A percentile compares a stretch with the other conserved stretches of the same genome.
Conservation (phyloP, 2,113 vertebrate species). For the Hepsetus odoe region DNA sequence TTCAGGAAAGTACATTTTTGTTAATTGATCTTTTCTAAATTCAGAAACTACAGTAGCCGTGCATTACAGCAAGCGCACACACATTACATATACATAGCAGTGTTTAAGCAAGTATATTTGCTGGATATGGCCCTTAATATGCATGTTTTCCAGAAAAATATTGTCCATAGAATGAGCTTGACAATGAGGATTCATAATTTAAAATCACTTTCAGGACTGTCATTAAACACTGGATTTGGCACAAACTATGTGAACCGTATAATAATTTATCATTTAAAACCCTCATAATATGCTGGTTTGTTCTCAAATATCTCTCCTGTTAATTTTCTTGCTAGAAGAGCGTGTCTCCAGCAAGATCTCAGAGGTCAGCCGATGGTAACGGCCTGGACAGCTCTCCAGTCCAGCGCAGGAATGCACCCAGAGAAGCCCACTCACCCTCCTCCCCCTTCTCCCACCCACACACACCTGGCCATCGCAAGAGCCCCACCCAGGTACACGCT, state of each 20-base stretch:
- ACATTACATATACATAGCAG: not conserved
- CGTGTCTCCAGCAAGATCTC: conserved; percentile 32
- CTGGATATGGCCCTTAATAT: not conserved
- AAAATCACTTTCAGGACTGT: not conserved
- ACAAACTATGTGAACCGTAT: no score
- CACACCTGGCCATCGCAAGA: conserved; percentile 41
- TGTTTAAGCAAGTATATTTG: not conserved
- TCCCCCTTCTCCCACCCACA: conserved; percentile 34
- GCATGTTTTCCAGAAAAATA: not conserved
- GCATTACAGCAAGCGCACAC: not conserved
- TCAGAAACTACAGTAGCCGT: no score
- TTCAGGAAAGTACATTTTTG: no score
- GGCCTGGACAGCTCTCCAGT: conserved; percentile 23
- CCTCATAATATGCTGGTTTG: not conserved
- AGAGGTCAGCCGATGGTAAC: conserved; percentile 43
- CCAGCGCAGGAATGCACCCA: conserved; percentile 33
- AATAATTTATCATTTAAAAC: no score
- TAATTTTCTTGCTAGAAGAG: conserved; percentile 27
- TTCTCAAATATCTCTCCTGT: not conserved
- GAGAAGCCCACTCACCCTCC: conserved; percentile 39
- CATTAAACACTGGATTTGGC: no score
- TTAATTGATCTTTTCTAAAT: no score
- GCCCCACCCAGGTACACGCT: conserved; percentile 42
- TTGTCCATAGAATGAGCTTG: not conserved
- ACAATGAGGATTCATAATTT: not conserved